Conservation (phyloP, 2,113 vertebrate species). For the Cervus canadensis region DNA sequence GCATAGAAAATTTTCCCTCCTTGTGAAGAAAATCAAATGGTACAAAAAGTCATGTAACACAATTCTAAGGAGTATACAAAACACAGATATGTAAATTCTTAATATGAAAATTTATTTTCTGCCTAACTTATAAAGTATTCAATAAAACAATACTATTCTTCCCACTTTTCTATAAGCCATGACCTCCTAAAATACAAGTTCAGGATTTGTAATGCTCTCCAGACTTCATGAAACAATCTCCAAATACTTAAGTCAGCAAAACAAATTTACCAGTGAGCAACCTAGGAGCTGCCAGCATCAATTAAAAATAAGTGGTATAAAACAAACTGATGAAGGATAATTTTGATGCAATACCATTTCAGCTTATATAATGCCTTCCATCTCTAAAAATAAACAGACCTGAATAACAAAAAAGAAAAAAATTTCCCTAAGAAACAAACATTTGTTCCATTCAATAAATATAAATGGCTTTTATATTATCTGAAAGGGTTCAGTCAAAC, state of each 20-base stretch:
- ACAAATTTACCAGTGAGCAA: slow-evolving; percentile 65
- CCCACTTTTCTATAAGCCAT: slow-evolving; percentile 15
- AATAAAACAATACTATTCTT: slow-evolving; percentile 28
- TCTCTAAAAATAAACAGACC: slow-evolving; percentile 66
- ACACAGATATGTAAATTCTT: neutral
- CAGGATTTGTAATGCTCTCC: slow-evolving; percentile 49
- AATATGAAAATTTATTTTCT: slow-evolving; percentile 39
- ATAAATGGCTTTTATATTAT: slow-evolving; percentile 76
- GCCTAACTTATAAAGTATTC: slow-evolving; percentile 32
- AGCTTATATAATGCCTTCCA: slow-evolving; percentile 62
- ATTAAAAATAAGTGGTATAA: slow-evolving; percentile 77
- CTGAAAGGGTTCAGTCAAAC: slow-evolving; percentile 68
- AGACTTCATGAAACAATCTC: slow-evolving; percentile 44
- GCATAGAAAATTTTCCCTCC: neutral
- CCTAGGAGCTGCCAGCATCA: slow-evolving; percentile 64
- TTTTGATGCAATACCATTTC: slow-evolving; percentile 75
- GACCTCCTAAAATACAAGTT: neutral
- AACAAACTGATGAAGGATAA: slow-evolving; percentile 76
- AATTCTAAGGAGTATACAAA: neutral
- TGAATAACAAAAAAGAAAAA: slow-evolving; percentile 51
- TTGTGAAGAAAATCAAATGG: slow-evolving; percentile 13
- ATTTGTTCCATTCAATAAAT: slow-evolving; percentile 69
- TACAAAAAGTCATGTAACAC: neutral
- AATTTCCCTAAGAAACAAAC: slow-evolving; percentile 61
- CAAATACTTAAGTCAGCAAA: slow-evolving; percentile 65